Conservation (phyloP, 1,140 invertebrate species). For the Protaetia brevitarsis region DNA sequence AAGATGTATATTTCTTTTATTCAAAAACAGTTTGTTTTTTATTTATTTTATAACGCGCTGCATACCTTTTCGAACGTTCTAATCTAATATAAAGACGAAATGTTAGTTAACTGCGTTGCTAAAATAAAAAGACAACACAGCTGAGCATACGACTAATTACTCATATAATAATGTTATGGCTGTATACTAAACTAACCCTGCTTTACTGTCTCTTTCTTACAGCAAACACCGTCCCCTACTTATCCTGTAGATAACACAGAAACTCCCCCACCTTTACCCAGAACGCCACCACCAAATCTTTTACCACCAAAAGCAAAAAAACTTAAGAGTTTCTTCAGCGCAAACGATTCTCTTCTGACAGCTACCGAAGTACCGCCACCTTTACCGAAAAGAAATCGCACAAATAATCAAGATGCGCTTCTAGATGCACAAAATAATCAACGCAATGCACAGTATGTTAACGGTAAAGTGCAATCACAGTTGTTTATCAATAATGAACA, state of each 20-base stretch:
- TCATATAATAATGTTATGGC: too few relatives aligned
- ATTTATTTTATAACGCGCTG: too few relatives aligned
- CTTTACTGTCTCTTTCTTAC: slow-evolving; percentile 48
- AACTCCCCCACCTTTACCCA: slow-evolving; percentile 33
- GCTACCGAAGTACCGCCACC: slow-evolving; percentile 43
- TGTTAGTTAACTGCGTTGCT: too few relatives aligned
- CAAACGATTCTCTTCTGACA: slow-evolving; percentile 30
- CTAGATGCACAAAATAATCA: slow-evolving; percentile 31
- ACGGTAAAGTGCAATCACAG: slow-evolving; percentile 27
- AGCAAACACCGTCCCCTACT: slow-evolving; percentile 38
- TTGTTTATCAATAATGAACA: slow-evolving; percentile 23
- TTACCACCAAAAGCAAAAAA: slow-evolving; percentile 32
- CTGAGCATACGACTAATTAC: too few relatives aligned
- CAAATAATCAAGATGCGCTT: background rate
- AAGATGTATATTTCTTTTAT: too few relatives aligned
- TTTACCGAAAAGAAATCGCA: slow-evolving; percentile 43
- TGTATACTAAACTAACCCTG: slow-evolving; percentile 36
- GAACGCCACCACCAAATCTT: slow-evolving; percentile 29
- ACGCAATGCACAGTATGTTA: slow-evolving; percentile 26
- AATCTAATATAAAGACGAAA: too few relatives aligned
- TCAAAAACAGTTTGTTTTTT: too few relatives aligned
- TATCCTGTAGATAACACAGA: slow-evolving; percentile 23
- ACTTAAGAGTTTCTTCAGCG: slow-evolving; percentile 20
- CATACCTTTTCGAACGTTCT: too few relatives aligned
- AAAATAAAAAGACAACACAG: too few relatives aligned